Evolutionary conservation across 2,888 invertebrate genomes (phyloP).

Genomic region (Petrolisthes cinctipes): DNA sequence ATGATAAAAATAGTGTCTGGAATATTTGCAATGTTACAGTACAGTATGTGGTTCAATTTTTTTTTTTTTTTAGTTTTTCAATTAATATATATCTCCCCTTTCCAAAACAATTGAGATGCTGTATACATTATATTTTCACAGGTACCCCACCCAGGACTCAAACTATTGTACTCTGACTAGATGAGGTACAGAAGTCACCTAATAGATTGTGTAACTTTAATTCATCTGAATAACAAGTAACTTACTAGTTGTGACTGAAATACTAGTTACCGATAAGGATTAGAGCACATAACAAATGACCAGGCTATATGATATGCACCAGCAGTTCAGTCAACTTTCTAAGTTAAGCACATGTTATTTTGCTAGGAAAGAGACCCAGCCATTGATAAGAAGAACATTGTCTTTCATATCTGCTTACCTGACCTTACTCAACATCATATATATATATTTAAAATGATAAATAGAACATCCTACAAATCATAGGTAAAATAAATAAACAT

Average conservation of each 20-base stretch:
- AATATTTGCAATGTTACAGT: too few species aligned
- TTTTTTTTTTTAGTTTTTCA: too few species aligned
- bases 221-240: background rate
- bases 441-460: background rate
- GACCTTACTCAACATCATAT: background rate
- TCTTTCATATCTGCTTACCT: slow-evolving; percentile 10
- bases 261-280: background rate
- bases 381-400: background rate
- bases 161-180: slow-evolving; percentile 15
- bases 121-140: background rate
- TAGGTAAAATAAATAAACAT: background rate
- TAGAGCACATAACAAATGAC: background rate
- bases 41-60: too few species aligned
- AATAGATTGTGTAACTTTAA: background rate
- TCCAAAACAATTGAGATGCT: too few species aligned
- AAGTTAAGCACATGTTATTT: background rate
- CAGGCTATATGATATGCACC: background rate
- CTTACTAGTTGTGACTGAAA: background rate
- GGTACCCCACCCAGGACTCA: slow-evolving; percentile 7
- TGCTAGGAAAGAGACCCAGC: background rate
- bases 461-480: slow-evolving; percentile 3
- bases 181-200: background rate
- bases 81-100: too few species aligned
- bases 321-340: background rate
- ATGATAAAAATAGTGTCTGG: too few species aligned